Evolutionary conservation across 2,888 invertebrate species (phyloP).

Genomic region (Graphium colonna): DNA sequence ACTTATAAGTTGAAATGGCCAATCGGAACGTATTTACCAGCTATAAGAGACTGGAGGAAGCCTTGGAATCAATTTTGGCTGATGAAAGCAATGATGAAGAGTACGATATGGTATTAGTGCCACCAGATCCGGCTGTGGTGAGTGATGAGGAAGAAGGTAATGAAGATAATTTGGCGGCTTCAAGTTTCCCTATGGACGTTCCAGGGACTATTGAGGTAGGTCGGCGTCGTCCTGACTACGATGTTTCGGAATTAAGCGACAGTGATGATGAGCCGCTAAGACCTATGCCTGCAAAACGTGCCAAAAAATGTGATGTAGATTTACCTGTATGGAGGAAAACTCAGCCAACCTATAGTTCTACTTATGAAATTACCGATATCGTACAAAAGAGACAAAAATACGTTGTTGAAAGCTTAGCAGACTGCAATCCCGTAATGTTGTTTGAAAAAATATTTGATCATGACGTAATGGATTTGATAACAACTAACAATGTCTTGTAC

Average conservation of each 20-base stretch:
- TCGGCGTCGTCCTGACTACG: constrained; percentile 27
- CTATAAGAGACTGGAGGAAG: constrained; percentile 28
- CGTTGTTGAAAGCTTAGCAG: constrained; percentile 28
- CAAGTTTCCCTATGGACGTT: constrained; percentile 24
- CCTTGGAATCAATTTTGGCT: constrained; percentile 28
- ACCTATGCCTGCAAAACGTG: constrained; percentile 26
- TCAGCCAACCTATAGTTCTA: constrained; percentile 28
- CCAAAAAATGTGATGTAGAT: constrained; percentile 26
- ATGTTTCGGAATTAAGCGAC: constrained; percentile 22
- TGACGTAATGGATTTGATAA: constrained; percentile 26
- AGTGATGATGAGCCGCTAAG: constrained; percentile 28
- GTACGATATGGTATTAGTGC: constrained; percentile 28
- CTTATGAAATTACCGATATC: constrained; percentile 27
- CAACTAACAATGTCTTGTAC: constrained; percentile 28
- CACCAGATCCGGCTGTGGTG: constrained; percentile 27
- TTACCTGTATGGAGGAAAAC: constrained; percentile 28
- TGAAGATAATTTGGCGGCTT: constrained; percentile 29
- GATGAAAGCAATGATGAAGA: constrained; percentile 28
- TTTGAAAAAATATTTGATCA: constrained; percentile 28
- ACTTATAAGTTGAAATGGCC: constrained; percentile 19
- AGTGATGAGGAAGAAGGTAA: constrained; percentile 32
- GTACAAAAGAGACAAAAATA: constrained; percentile 28
- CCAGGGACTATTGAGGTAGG: constrained; percentile 30
- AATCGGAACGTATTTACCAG: constrained; percentile 26
- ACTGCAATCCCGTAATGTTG: constrained; percentile 28